A percentile compares a stretch with the other conserved stretches of the same genome.
These are phyloP conservation scores for Peribatodes rhomboidaria DNA, from an alignment of 2,888 invertebrate genomes.

Conservation along the genomic window DNA sequence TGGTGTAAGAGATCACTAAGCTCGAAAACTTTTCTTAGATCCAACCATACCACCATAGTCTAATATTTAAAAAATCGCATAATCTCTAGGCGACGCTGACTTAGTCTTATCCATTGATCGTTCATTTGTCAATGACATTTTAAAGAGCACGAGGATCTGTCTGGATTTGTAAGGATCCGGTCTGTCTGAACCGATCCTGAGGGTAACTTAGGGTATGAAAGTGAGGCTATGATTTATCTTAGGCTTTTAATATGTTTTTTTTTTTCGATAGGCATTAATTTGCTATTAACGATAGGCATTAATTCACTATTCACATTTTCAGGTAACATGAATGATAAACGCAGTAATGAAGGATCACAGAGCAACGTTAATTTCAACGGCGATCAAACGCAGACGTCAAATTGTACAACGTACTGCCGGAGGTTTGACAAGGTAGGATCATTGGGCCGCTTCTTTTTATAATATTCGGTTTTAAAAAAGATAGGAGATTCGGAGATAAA, in stretches of 20 bases:
- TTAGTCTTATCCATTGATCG: no score
- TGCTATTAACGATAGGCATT: background rate
- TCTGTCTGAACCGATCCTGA: no score
- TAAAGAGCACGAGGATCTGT: no score
- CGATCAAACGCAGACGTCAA: constrained; percentile 87
- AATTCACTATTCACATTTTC: constrained; percentile 40
- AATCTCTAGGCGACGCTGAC: no score
- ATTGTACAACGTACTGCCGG: constrained; percentile 73
- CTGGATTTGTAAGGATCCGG: no score
- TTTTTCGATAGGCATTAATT: background rate
- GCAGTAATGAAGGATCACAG: constrained; percentile 76
- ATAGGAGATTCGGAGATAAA: background rate
- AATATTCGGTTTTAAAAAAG: no score
- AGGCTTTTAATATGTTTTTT: background rate
- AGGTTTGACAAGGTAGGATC: constrained; percentile 77
- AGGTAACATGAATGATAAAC: constrained; percentile 73
- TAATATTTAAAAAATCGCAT: no score
- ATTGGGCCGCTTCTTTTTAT: constrained; percentile 31
- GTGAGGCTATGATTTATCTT: background rate
- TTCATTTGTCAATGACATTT: no score
- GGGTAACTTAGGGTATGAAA: no score
- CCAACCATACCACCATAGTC: no score
- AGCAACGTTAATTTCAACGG: constrained; percentile 67
- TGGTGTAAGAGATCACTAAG: no score
- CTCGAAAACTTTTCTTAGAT: no score